These are phyloP conservation scores for Phaenicophaeus curvirostris DNA, from an alignment of 2,797 vertebrate genomes.

Conservation along the genomic window DNA sequence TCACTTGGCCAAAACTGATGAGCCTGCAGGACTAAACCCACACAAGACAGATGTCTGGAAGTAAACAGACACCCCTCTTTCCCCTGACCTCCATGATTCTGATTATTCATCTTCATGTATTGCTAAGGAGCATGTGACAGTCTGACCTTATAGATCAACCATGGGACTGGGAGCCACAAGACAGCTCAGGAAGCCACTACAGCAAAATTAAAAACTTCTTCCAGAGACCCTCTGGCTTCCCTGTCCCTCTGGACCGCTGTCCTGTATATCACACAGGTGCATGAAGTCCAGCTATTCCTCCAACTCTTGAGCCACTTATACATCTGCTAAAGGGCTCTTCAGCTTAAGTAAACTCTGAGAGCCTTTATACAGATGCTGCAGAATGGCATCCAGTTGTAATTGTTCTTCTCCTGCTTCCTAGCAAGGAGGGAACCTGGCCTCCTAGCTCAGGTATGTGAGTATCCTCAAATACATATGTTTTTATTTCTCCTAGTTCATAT, in stretches of 20 bases:
- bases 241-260: background rate
- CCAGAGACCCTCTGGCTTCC: background rate
- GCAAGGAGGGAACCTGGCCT: background rate
- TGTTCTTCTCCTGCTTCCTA: background rate
- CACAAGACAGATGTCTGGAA: background rate
- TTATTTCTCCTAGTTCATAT: background rate
- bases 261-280: background rate
- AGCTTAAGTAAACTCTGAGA: background rate
- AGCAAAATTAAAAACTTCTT: background rate
- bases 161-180: background rate
- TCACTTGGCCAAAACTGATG: background rate
- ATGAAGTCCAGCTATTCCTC: background rate
- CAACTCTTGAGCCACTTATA: background rate
- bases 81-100: too few species aligned
- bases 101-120: background rate
- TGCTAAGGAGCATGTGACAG: accelerated
- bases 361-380: background rate
- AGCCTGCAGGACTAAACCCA: background rate
- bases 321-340: background rate
- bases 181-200: background rate
- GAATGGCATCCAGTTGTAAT: background rate
- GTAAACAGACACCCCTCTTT: background rate
- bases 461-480: background rate
- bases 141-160: background rate
- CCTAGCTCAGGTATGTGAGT: background rate